phyloP scores from a whole-genome alignment of 2,113 vertebrate species.

The Limanda limanda region DNA sequence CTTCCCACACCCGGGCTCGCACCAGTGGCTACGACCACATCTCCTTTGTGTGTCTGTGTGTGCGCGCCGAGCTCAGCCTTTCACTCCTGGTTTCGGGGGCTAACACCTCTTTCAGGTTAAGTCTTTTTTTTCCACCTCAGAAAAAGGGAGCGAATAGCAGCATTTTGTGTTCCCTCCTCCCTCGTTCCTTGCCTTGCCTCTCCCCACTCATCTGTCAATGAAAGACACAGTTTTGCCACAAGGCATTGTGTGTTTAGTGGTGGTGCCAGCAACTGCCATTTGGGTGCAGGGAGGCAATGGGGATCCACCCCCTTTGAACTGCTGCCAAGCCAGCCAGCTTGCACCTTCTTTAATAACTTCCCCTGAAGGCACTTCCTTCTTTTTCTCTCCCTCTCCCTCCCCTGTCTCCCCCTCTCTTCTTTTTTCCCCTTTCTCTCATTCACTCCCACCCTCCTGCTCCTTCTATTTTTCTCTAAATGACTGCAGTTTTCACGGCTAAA shows the following conservation, averaged over 20 bases:
- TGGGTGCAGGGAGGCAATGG: slow-evolving; percentile 78
- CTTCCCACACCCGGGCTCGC: slow-evolving; percentile 35
- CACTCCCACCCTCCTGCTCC: slow-evolving; percentile 70
- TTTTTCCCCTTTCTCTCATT: slow-evolving; percentile 60
- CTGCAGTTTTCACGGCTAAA: slow-evolving; percentile 79
- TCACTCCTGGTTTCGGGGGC: slow-evolving; percentile 64
- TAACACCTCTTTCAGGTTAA: slow-evolving; percentile 78
- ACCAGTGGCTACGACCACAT: slow-evolving; percentile 40
- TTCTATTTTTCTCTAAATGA: slow-evolving; percentile 73
- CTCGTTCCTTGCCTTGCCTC: slow-evolving; percentile 61
- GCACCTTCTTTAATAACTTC: slow-evolving; percentile 82
- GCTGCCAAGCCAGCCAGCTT: slow-evolving; percentile 82
- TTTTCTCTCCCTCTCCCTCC: slow-evolving; percentile 58
- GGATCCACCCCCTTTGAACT: slow-evolving; percentile 84
- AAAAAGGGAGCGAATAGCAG: slow-evolving; percentile 56
- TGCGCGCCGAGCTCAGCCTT: slow-evolving; percentile 39
- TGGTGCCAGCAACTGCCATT: slow-evolving; percentile 84
- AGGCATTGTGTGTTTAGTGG: slow-evolving; percentile 86
- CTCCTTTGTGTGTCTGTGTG: slow-evolving; percentile 42
- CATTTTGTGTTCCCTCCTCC: slow-evolving; percentile 71
- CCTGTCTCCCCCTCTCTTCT: slow-evolving; percentile 30
- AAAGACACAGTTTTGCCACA: slow-evolving; percentile 81
- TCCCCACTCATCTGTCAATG: slow-evolving; percentile 77
- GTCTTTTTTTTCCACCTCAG: slow-evolving; percentile 52
- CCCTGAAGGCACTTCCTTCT: slow-evolving; percentile 80